Base-by-base conservation (phyloP, 2,113 vertebrate genomes). In the Pardalotus punctatus region DNA sequence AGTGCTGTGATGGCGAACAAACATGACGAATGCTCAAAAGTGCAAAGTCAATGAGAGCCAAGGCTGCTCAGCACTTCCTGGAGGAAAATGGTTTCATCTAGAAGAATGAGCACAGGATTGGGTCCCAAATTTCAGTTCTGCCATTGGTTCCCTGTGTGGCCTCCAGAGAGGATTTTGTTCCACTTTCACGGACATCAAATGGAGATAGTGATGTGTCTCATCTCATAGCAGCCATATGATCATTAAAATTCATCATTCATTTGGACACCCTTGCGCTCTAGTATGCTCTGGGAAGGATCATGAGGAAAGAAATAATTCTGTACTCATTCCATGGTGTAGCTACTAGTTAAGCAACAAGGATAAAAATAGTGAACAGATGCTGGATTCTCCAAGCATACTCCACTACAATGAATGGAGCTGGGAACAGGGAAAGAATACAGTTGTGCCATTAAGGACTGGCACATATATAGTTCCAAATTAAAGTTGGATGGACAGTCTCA, bases 101-200 rank as follows among this genome's bases (percentile, higher is more conserved):
- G 14, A 28, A 60, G 25, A 73, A 70, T 8, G 6, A 77, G 31
- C 11, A 45, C 13, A 77, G 38, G 45, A 65, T 36, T 70, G 25
- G 9, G 38, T 29, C 45, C 40, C 10, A 8, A n/a, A 81, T 88
- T 77, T 47, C 18, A 86, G 20, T 71, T 60, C 27, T 71, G 35
- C 12, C 16, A 77, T 23, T 0, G 0, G 10, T 76, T 86, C 24
- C 15, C 8, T 14, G 1, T 3, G 1, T 40, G 51, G 35, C 29
- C 22, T 71, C 19, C 35, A 86, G 56, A 84, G 42, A 88, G 27
- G 31, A 58, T 66, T 94, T 91, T 85, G 3, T 81, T 87, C n/a
- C 24, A 56, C n/a, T 81, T 87, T 29, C 24, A 40, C 0, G 0
- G 56, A 35, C 17, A 11, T 51, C 70, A 91, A 91, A 67, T 54